phyloP scores from a whole-genome alignment of 2,888 invertebrate genomes.

The Sepiola atlantica region DNA sequence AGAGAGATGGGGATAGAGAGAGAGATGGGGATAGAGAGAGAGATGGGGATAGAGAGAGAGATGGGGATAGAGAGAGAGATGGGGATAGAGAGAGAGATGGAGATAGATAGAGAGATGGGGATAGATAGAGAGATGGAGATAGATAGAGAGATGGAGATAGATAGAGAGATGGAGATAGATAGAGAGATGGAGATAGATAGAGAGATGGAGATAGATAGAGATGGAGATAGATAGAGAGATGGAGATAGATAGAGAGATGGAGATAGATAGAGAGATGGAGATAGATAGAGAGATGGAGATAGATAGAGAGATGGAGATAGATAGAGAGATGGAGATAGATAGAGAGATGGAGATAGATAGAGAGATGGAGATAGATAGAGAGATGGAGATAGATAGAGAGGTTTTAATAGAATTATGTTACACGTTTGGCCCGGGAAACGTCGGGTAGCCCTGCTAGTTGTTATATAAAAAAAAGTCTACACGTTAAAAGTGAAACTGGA shows the following conservation, averaged over 20 bases:
- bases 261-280: not conserved
- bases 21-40: not conserved
- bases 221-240: not conserved
- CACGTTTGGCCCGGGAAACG: no score
- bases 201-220: not conserved
- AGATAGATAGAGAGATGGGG: not conserved
- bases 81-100: not conserved
- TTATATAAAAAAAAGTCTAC: no score
- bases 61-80: not conserved
- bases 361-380: not conserved
- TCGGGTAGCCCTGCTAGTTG: no score
- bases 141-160: not conserved
- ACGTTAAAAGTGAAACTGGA: no score
- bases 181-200: not conserved
- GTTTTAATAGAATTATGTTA: no score
- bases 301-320: not conserved
- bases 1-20: not conserved
- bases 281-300: not conserved
- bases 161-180: not conserved
- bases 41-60: not conserved
- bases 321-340: not conserved
- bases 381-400: not conserved
- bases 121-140: not conserved
- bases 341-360: not conserved
- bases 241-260: not conserved